Conservation (phyloP, 2,797 vertebrate species). For the Hylomyscus alleni region DNA sequence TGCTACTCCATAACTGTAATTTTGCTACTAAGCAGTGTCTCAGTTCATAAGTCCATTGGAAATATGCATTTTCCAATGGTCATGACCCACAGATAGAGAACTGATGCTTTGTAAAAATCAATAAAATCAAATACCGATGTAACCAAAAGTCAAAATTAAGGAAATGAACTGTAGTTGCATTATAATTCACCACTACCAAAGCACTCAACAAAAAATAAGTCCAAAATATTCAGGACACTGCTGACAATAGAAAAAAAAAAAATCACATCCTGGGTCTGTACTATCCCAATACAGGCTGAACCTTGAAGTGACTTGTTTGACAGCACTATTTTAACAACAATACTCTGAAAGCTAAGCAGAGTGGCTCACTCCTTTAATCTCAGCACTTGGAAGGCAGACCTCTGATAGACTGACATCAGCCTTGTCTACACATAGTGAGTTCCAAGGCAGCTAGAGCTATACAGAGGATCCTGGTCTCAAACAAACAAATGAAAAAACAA, state of each 20-base stretch:
- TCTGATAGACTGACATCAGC: not conserved
- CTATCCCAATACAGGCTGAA: not conserved
- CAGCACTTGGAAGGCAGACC: not conserved
- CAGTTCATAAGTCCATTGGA: not conserved
- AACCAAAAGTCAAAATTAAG: not conserved
- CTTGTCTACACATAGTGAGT: not conserved
- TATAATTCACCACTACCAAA: slow-evolving; percentile 63
- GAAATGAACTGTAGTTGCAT: slow-evolving; percentile 58
- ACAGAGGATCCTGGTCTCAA: not conserved
- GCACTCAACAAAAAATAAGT: slow-evolving; percentile 47
- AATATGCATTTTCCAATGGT: not conserved
- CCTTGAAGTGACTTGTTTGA: slow-evolving; percentile 27
- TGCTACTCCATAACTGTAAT: not conserved
- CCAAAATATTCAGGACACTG: slow-evolving; percentile 49
- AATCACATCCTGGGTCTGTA: not conserved
- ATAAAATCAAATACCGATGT: slow-evolving; percentile 24
- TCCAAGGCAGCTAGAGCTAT: not conserved
- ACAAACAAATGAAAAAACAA: not conserved
- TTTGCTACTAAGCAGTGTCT: not conserved
- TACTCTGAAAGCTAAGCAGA: not conserved
- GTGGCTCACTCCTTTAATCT: not conserved
- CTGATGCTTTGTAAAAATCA: slow-evolving; percentile 20
- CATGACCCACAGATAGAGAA: not conserved
- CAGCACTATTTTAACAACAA: not conserved
- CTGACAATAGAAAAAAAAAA: slow-evolving; percentile 58